These are phyloP conservation scores for Enoplosus armatus DNA, from an alignment of 2,797 vertebrate species.

Conservation along the genomic window DNA sequence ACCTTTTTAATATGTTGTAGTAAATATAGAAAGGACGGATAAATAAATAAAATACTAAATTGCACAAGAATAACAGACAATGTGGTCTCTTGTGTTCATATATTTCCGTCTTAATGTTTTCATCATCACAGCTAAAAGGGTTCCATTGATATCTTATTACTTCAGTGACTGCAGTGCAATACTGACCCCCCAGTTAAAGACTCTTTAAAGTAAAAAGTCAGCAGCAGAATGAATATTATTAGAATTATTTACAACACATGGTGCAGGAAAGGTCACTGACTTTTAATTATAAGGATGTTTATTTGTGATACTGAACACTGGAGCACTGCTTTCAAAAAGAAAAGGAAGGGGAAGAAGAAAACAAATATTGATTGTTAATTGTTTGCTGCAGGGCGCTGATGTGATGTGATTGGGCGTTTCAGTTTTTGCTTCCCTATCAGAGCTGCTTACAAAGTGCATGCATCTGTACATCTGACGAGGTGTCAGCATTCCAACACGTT, in stretches of 20 bases:
- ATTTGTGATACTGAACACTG: constrained; percentile 14
- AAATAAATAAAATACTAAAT: not conserved
- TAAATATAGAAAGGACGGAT: not conserved
- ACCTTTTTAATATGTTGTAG: not conserved
- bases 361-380: not conserved
- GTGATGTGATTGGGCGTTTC: constrained; percentile 9
- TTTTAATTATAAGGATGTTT: constrained; percentile 42
- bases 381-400: too few relatives aligned
- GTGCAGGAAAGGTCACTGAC: constrained; percentile 43
- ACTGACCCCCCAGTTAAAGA: not conserved
- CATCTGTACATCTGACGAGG: constrained; percentile 17
- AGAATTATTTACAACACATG: constrained; percentile 1
- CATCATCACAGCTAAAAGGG: not conserved
- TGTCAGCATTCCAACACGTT: constrained; percentile 31
- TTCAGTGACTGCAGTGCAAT: not conserved
- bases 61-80: not conserved
- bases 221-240: constrained; percentile 15
- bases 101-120: not conserved
- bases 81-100: not conserved
- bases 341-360: not conserved
- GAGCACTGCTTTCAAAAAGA: not conserved
- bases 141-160: not conserved
- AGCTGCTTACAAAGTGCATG: not conserved
- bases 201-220: constrained; percentile 40
- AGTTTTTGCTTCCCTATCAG: constrained; percentile 1